A percentile compares a stretch with the other conserved stretches of the same genome.
These are phyloP conservation scores for Phalloptychus januarius DNA, from an alignment of 2,797 vertebrate genomes.

Conservation along the genomic window DNA sequence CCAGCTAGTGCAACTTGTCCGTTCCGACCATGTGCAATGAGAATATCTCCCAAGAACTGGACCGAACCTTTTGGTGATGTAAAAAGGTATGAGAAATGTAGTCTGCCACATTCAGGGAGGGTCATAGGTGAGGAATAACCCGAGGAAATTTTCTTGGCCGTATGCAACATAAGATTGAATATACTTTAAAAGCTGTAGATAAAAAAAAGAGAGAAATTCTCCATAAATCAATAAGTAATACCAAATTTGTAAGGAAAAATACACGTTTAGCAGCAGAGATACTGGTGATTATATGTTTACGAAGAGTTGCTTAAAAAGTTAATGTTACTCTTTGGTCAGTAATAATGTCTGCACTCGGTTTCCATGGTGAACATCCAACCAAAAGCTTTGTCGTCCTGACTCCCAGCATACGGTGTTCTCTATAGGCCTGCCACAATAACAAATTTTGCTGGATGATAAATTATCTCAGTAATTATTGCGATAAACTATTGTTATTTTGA, in stretches of 20 bases:
- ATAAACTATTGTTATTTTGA: too few relatives aligned
- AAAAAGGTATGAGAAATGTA: not conserved
- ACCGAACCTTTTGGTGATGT: slow-evolving; percentile 6
- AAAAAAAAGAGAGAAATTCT: not conserved
- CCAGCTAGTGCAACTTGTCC: slow-evolving; percentile 51
- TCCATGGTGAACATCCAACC: not conserved
- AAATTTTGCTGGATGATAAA: too few relatives aligned
- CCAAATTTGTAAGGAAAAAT: not conserved
- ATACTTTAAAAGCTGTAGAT: not conserved
- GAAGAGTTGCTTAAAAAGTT: not conserved
- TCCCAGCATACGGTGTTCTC: not conserved
- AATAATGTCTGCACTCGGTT: not conserved
- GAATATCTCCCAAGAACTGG: slow-evolving; percentile 29
- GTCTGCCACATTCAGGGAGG: not conserved
- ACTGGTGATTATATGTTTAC: too few relatives aligned
- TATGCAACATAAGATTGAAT: not conserved
- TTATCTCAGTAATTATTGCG: too few relatives aligned
- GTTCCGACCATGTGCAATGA: slow-evolving; percentile 43
- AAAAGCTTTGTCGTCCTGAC: not conserved
- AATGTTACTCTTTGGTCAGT: not conserved
- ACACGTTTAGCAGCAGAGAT: not conserved
- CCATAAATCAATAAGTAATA: not conserved
- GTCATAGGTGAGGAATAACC: not conserved
- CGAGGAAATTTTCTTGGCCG: not conserved
- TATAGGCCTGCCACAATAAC: not conserved